Percentiles rank a stretch among this genome's conserved stretches.
Evolutionary conservation across 1,140 invertebrate species (phyloP).

Genomic region (Zaprionus nigranus): DNA sequence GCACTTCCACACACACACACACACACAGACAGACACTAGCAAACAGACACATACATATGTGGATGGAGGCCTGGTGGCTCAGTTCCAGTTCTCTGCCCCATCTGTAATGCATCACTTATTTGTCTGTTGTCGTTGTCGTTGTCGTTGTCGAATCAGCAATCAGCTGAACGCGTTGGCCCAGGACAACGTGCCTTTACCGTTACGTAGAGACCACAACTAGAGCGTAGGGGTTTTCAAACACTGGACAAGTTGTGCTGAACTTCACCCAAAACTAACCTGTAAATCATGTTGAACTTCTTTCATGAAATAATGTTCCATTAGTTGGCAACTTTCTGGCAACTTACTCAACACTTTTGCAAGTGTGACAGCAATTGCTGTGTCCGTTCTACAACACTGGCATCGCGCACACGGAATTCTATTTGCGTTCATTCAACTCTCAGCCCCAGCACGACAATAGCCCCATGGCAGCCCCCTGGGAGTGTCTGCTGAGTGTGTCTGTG

Average conservation of each 20-base stretch:
- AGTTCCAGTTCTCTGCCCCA: conserved; percentile 12
- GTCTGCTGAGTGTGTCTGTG: conserved; percentile 7
- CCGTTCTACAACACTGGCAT: conserved; percentile 22
- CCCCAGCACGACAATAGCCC: neutral
- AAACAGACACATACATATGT: neutral
- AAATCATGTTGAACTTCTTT: conserved; percentile 6
- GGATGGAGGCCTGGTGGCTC: neutral
- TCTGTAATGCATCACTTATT: conserved; percentile 75
- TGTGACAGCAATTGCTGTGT: conserved; percentile 4
- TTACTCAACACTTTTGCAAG: conserved; percentile 5
- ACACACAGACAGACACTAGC: conserved; percentile 15
- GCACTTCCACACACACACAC: conserved; percentile 47
- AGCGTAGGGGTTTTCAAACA: neutral
- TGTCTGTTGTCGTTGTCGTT: conserved; percentile 57
- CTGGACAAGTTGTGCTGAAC: neutral
- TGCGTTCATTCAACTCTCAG: conserved; percentile 43
- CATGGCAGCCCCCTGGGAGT: neutral
- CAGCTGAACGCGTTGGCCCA: conserved; percentile 14
- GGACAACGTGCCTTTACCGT: neutral
- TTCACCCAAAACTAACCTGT: neutral
- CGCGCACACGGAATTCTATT: conserved; percentile 29
- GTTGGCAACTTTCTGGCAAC: neutral
- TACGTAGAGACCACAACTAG: neutral
- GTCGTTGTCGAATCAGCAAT: conserved; percentile 41
- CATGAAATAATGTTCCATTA: conserved; percentile 2